A percentile compares a stretch with the other conserved stretches of the same genome.
These are phyloP conservation scores for Cynocephalus volans DNA, from an alignment of 2,113 vertebrate genomes.

Conservation along the genomic window DNA sequence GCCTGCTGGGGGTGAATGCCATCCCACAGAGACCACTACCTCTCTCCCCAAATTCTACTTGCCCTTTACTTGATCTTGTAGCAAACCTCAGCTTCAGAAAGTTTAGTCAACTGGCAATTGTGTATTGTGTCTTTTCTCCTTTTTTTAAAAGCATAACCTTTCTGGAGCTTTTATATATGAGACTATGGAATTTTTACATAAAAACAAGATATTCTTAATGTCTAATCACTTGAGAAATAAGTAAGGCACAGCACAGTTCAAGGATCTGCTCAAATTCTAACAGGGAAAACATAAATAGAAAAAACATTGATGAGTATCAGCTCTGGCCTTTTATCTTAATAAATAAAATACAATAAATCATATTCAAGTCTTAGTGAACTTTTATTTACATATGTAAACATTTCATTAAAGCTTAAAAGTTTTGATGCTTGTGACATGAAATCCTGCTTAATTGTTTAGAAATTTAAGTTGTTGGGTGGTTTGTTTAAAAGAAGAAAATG, in stretches of 20 bases:
- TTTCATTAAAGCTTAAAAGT: constrained; percentile 11
- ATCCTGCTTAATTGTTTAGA: not conserved
- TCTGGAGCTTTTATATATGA: not conserved
- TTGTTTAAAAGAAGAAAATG: not conserved
- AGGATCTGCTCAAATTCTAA: constrained; percentile 18
- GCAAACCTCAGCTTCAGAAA: not conserved
- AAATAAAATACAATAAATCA: constrained; percentile 17
- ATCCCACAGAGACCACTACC: not conserved
- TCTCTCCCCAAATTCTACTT: not conserved
- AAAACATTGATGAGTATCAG: not conserved
- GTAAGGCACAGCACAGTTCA: not conserved
- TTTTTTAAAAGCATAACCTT: constrained; percentile 22
- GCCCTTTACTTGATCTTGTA: not conserved
- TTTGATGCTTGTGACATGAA: not conserved
- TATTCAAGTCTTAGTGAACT: not conserved
- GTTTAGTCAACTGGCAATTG: not conserved
- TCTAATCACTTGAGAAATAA: constrained; percentile 2
- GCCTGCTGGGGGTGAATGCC: not conserved
- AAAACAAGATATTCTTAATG: constrained; percentile 21
- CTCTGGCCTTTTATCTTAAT: not conserved
- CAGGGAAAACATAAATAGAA: not conserved
- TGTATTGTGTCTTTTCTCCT: not conserved
- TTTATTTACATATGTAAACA: not conserved
- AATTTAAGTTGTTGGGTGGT: constrained; percentile 6
- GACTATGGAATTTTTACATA: not conserved